Base-by-base conservation (phyloP, 2,113 vertebrate species). In the Callocephalon fimbriatum region DNA sequence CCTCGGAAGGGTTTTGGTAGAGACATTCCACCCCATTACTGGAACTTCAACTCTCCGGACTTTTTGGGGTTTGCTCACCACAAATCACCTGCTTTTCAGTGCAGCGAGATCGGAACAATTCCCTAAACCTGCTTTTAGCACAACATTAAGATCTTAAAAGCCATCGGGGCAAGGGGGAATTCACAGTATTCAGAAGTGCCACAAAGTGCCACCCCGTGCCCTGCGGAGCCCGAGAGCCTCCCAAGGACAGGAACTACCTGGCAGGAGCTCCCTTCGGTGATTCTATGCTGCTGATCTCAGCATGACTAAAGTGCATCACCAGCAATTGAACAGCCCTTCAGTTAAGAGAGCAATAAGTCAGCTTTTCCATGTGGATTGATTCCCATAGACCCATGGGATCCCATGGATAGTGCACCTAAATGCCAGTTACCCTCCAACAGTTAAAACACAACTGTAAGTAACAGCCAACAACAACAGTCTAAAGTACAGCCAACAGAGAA, bases 141-240 rank as follows among this genome's bases (percentile, higher is more conserved):
- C 37, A 67, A 80, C 6, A 4, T 6, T 50, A 13, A 6, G 32
- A 42, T 70, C n/a, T 78, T 1, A 13, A 27, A 50, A 78, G 42
- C 12, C 6, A 79, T 10, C 5, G 1, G 44, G 38, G 44, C 8
- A 6, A 79, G 26, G 86, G 86, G 40, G 73, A 68, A 96, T 91
- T 98, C 97, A 98, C 97, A 98, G 97, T 95, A 95, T 96, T 59
- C 82, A 83, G 62, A 92, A 65, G 86, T 73, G 44, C 50, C 72
- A 90, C 91, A 62, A 47, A 93, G 47, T 59, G 54, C 37, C 70
- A 56, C 76, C 20, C 50, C 0, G 3, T 54, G 44, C 35, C 20
- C 73, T 37, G 59, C 47, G 26, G 29, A 81, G 38, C 48, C 32
- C 9, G 0, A 37, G 17, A 67, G 13, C 18, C 48, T 71, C 6